Evolutionary conservation across 37 sponge, comb jelly and placozoan genomes (phyloP), one percentile per base, ranked within the genome.

Genomic region (Cliona cf. orientalis): DNA sequence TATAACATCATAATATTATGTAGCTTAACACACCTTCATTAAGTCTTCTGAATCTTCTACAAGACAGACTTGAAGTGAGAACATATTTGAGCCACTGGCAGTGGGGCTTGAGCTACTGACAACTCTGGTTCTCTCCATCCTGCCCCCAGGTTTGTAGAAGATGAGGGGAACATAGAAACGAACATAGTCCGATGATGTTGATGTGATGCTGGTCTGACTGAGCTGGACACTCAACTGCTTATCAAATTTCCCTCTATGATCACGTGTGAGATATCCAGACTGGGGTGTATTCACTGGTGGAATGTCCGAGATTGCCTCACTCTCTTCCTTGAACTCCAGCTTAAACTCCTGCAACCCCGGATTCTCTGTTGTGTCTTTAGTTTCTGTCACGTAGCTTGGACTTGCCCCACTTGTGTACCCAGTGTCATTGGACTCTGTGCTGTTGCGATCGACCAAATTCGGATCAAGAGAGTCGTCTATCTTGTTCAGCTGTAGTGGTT

Each of bases 321-420:
- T 35, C 17, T 36, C 49, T 40, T 71, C 72, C 31, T 42, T 43
- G 46, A 71, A 42, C 31, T 41, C 46, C 23, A 42, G 46, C 22
- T 43, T 46, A 2, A 53, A 46, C n/a, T n/a, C n/a, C n/a, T 59
- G 39, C 36, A 60, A 3, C 42, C 55, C 1, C 25, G 5, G 3
- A 1, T 53, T 19, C 58, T 55, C 44, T 11, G 36, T 42, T 70
- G 26, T 11, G 40, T n/a, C 5, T 43, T 40, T 43, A 2, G 43
- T 2, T 70, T 21, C 43, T n/a, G 23, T 11, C 21, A 9, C 36
- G 55, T 46, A 57, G 17, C 76, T 57, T 23, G 87, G 87, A 74
- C 81, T 80, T 5, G 63, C 60, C 12, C 83, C 64, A 53, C 87
- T 87, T 5, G 66, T 80, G 46, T 87, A 87, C 26, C 87, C 87